Evolutionary conservation across 2,888 invertebrate species (phyloP).

Genomic region (Leptopilina drosophilae): DNA sequence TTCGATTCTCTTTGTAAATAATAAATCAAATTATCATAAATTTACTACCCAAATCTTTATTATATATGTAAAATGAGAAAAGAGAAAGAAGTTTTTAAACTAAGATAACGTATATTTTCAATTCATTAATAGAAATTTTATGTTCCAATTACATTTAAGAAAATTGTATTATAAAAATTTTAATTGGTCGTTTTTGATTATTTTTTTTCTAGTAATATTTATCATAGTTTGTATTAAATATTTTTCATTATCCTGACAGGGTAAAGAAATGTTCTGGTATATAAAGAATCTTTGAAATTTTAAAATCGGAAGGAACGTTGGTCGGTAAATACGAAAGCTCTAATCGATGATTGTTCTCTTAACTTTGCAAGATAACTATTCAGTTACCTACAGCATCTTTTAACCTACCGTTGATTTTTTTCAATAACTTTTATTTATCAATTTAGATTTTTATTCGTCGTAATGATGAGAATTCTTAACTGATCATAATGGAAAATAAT

Average conservation of each 20-base stretch:
- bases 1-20: too few species aligned
- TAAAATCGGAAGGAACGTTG: not conserved
- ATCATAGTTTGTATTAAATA: not conserved
- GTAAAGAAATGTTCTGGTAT: not conserved
- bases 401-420: not conserved
- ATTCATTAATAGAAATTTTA: too few species aligned
- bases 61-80: too few species aligned
- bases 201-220: too few species aligned
- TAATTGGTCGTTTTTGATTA: too few species aligned
- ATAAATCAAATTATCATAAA: too few species aligned
- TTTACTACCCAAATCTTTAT: too few species aligned
- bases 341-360: not conserved
- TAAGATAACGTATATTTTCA: too few species aligned
- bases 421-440: not conserved
- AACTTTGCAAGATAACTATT: not conserved
- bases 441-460: not conserved
- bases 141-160: too few species aligned
- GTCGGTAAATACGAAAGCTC: constrained; percentile 6
- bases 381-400: constrained; percentile 1
- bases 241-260: not conserved
- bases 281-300: not conserved
- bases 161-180: not conserved
- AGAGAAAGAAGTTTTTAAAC: too few species aligned
- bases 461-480: too few species aligned
- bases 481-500: too few species aligned